Evolutionary conservation across 1,140 invertebrate genomes (phyloP), one percentile per base, ranked within the genome.

Genomic region (Penaeus japonicus): DNA sequence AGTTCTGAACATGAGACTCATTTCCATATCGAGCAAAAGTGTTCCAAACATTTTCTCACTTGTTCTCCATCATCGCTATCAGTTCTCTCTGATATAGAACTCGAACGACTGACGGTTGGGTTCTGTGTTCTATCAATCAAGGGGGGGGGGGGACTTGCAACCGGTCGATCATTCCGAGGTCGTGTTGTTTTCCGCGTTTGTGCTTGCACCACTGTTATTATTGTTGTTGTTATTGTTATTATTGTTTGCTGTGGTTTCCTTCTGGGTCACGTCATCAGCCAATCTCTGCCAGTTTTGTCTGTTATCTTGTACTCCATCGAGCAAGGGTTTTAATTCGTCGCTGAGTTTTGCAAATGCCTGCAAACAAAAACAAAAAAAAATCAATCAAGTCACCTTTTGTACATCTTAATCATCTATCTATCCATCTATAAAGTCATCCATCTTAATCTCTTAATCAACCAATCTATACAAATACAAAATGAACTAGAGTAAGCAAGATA

Each of bases 291-390:
- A 98, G 90, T 97, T 95, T 24, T 94, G 93, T 84, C 96, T 95
- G 92, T 99, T 99, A 84, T 94, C 93, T 77, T 94, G 93, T n/a
- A 98, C 97, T 18, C 97, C 96, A 79, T 97, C 95, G 0, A 97
- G 94, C 91, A 99, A 93, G 15, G 97, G 96, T 90, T 95, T 94
- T 84, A 98, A 92, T 89, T 96, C 95, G 27, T 95, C 94, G 1
- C 96, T 97, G 54, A 98, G 93, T 57, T 95, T 93, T 54, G 96
- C 95, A 92, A 98, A 98, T 91, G 96, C 95, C 97, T 98, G 92
- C 0, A 91, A 91, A 93, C 93, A 78, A 84, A 89, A 91, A 88
- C 55, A 55, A 79, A 78, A 53, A 54, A 57, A 62, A 2, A 27
- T 24, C 15, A 15, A 57, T 83, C n/a, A 54, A n/a, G n/a, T 81